Base-by-base conservation (phyloP, 1,140 invertebrate species). In the Bacillus rossius region DNA sequence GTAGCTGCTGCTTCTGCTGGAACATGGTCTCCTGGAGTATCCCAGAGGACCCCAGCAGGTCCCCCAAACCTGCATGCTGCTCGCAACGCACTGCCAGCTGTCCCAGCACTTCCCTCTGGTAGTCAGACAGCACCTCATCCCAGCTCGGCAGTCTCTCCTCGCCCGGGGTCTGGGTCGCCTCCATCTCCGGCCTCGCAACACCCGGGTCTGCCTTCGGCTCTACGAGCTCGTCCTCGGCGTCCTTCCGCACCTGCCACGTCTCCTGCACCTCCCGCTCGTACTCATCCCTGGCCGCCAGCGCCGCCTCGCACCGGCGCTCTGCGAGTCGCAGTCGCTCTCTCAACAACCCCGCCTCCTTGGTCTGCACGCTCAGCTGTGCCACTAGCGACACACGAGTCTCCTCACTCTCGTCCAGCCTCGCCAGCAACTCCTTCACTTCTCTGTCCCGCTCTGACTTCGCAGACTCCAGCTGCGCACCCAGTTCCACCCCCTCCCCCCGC, bases 11-110 rank as follows among this genome's bases (percentile, higher is more conserved):
- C 16, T 54, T 54, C 22, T 54, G 52, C 10, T 40, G 8, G n/a
- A 3, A 42, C 23, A 54, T 17, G 23, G 52, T 42, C 22, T 54
- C 52, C 17, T 54, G 52, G n/a, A 54, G 14, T 20, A 54, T 37
- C 37, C 52, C 52, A 1, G 52, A 10, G 16, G 52, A 23, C 17
- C 52, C 52, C 34, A 54, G n/a, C 0, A 54, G 16, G n/a, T 54
- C 52, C 41, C 34, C 52, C 22, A 54, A 40, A 14, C 34, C 22
- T 2, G 13, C 16, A 34, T 54, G 40, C 37, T 54, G 52, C 20
- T 54, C 52, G 22, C 52, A 19, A 23, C 41, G 41, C 10, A 38
- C 7, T 17, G 3, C 22, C 34, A 54, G 8, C 20, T 54, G 23
- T 41, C 29, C 25, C 48, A 50, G 26, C 25, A 50, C 3, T 8